phyloP scores from a whole-genome alignment of 1,140 invertebrate genomes.

The Ectropis grisescens region DNA sequence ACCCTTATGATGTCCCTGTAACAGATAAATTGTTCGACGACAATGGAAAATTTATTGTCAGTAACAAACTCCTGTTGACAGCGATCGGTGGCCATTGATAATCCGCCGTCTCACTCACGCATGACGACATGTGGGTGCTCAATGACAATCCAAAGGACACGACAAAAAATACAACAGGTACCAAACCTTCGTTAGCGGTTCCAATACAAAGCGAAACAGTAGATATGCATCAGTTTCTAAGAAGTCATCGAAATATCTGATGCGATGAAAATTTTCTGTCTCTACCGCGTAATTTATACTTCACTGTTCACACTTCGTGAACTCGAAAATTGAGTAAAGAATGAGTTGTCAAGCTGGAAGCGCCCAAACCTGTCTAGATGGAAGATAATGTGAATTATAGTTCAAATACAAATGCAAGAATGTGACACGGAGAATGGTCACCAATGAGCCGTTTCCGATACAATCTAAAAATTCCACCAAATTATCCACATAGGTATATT shows the following conservation, averaged over 20 bases:
- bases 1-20: too few species aligned
- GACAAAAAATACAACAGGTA: conserved; percentile 42
- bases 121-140: conserved; percentile 36
- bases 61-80: conserved; percentile 14
- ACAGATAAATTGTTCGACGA: too few species aligned
- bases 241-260: conserved; percentile 32
- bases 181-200: conserved; percentile 51
- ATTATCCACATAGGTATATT: conserved; percentile 1
- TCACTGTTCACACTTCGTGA: conserved; percentile 53
- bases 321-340: conserved; percentile 25
- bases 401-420: conserved; percentile 42
- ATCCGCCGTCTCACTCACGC: conserved; percentile 38
- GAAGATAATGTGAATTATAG: conserved; percentile 40
- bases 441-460: conserved; percentile 39
- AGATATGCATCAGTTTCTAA: conserved; percentile 52
- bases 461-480: conserved; percentile 8
- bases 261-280: conserved; percentile 35
- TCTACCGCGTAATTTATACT: conserved; percentile 38
- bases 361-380: conserved; percentile 26
- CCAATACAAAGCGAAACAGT: conserved; percentile 42
- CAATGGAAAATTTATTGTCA: too few species aligned
- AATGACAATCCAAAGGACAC: conserved; percentile 17
- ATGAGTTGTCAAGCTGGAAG: conserved; percentile 43
- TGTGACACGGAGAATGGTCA: conserved; percentile 24
- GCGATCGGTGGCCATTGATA: conserved; percentile 50